phyloP scores from a whole-genome alignment of 2,113 vertebrate species.

The Chitala chitala region DNA sequence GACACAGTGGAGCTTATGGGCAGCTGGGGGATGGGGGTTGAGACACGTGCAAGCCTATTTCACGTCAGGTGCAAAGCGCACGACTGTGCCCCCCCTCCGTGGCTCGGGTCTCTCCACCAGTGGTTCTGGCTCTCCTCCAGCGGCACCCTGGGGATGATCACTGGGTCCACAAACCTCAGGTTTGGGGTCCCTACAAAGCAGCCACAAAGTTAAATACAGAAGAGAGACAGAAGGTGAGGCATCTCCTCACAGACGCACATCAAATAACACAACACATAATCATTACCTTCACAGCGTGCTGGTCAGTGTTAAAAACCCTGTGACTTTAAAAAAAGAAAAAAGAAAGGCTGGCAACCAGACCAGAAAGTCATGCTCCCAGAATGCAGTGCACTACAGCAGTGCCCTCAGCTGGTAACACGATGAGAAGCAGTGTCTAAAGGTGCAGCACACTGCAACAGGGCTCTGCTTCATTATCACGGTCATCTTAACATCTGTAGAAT shows the following conservation, averaged over 20 bases:
- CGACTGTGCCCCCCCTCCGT: conserved; percentile 50
- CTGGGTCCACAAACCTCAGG: conserved; percentile 60
- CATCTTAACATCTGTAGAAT: background rate
- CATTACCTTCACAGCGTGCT: no score
- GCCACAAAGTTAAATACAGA: conserved; percentile 50
- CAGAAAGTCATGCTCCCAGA: background rate
- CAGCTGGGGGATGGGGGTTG: background rate
- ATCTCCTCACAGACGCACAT: conserved; percentile 32
- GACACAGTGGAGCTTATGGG: no score
- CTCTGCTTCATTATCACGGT: no score
- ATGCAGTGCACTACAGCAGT: background rate
- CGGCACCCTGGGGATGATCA: conserved; percentile 67
- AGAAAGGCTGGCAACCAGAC: no score
- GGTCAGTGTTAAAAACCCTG: conserved; percentile 47
- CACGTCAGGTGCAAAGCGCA: conserved; percentile 62
- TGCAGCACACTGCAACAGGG: no score
- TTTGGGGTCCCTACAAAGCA: conserved; percentile 62
- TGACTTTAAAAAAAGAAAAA: no score
- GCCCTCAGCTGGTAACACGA: background rate
- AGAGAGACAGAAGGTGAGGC: conserved; percentile 50
- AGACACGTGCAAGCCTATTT: conserved; percentile 33
- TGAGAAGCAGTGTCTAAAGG: no score
- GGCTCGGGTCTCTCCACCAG: conserved; percentile 54
- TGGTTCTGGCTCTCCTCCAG: conserved; percentile 63
- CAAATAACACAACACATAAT: conserved; percentile 21